Evolutionary conservation across 2,797 vertebrate genomes (phyloP).

Genomic region (Syndactyla subalaris): DNA sequence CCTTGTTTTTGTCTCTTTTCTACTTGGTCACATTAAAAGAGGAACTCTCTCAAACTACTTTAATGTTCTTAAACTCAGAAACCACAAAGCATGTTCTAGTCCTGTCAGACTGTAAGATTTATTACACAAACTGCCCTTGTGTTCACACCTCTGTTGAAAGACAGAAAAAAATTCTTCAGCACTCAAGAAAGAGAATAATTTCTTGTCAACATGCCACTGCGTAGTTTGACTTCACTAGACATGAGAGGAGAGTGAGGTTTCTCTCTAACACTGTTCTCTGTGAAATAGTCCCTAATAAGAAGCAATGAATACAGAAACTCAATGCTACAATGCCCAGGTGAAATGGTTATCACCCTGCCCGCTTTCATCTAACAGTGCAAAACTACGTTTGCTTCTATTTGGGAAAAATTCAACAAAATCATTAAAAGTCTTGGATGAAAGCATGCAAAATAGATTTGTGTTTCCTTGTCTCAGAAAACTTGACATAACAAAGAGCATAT

Average conservation of each 20-base stretch:
- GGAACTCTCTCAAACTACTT: background rate
- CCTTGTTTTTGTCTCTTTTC: conserved; percentile 18
- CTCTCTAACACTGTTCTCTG: background rate
- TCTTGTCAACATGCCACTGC: background rate
- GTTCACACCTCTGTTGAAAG: conserved; percentile 42
- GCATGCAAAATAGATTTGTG: conserved; percentile 13
- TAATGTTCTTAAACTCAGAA: conserved; percentile 32
- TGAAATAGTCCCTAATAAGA: background rate
- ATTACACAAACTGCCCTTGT: background rate
- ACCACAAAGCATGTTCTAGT: conserved; percentile 14
- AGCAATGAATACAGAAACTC: background rate
- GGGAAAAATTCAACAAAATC: background rate
- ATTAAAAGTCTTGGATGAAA: conserved; percentile 16
- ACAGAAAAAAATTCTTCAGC: conserved; percentile 29
- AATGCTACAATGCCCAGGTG: background rate
- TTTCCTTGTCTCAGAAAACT: background rate
- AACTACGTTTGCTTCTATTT: background rate
- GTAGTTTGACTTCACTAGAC: background rate
- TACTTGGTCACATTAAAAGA: background rate
- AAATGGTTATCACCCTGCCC: background rate
- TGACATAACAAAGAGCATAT: background rate
- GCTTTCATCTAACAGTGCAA: background rate
- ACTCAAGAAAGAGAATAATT: background rate
- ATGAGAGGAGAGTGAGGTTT: background rate
- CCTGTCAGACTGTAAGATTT: conserved; percentile 23